Evolutionary conservation across 2,888 invertebrate genomes (phyloP).

Genomic region (Allacma fusca): DNA sequence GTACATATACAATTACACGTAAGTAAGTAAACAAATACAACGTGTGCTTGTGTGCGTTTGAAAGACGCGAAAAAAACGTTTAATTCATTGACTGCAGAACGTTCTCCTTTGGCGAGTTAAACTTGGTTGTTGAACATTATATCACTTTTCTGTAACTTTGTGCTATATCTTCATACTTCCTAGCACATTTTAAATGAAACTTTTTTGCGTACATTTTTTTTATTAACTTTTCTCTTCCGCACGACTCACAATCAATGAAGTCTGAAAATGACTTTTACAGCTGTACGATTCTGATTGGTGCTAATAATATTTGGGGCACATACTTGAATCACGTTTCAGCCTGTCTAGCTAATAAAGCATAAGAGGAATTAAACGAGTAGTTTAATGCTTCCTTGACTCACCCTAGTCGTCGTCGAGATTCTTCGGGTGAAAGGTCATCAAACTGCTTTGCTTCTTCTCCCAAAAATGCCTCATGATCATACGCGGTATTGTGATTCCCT

Average conservation of each 20-base stretch:
- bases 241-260: not conserved
- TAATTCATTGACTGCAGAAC: too few relatives aligned
- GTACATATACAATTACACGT: too few relatives aligned
- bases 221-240: not conserved
- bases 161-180: not conserved
- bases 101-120: too few relatives aligned
- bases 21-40: too few relatives aligned
- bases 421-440: slow-evolving; percentile 92
- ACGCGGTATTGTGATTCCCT: slow-evolving; percentile 85
- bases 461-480: slow-evolving; percentile 96
- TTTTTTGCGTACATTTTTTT: slow-evolving; percentile 4
- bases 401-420: slow-evolving; percentile 88
- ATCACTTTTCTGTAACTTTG: slow-evolving; percentile 1
- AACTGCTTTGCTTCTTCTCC: slow-evolving; percentile 95
- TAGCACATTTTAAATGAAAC: not conserved
- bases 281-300: slow-evolving; percentile 53
- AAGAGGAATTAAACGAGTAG: not conserved
- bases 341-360: not conserved
- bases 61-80: too few relatives aligned
- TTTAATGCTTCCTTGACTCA: slow-evolving; percentile 62
- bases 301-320: not conserved
- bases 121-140: not conserved
- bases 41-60: too few relatives aligned
- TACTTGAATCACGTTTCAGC: not conserved
- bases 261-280: slow-evolving; percentile 36